Evolutionary conservation across 2,797 vertebrate species (phyloP).

Genomic region (Acipenser ruthenus): DNA sequence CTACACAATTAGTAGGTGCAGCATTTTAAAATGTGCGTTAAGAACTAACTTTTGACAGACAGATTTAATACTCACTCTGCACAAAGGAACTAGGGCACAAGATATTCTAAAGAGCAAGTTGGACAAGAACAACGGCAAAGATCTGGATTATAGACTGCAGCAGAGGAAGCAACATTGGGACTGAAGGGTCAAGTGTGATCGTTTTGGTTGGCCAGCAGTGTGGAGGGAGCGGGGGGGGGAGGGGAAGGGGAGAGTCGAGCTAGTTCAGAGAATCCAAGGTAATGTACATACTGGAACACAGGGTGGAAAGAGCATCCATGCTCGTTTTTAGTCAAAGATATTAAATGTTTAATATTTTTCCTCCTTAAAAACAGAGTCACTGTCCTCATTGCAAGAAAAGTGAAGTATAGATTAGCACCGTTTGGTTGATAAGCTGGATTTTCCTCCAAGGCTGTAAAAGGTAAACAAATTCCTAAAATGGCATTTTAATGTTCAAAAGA

Average conservation of each 20-base stretch:
- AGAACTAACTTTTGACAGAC: too few species aligned
- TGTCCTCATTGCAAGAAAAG: conserved; percentile 32
- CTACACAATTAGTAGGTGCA: too few species aligned
- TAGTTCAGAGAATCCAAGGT: conserved; percentile 17
- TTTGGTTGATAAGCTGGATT: too few species aligned
- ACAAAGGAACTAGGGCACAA: too few species aligned
- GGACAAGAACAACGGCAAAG: conserved; percentile 27
- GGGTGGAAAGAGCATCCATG: conserved; percentile 33
- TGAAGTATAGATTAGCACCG: too few species aligned
- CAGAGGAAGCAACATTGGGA: conserved; percentile 33
- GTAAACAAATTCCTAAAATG: neutral
- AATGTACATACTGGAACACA: conserved; percentile 39
- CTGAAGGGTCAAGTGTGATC: too few species aligned
- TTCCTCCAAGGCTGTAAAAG: too few species aligned
- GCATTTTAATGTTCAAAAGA: neutral
- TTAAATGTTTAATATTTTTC: conserved; percentile 15
- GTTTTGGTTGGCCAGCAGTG: neutral
- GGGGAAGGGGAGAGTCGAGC: conserved; percentile 20
- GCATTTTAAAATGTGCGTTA: too few species aligned
- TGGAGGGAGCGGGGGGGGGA: conserved; percentile 12
- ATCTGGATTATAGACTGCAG: conserved; percentile 30
- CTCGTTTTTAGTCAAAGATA: conserved; percentile 8
- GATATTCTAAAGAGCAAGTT: too few species aligned
- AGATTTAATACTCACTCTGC: too few species aligned
- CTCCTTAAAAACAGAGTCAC: conserved; percentile 21